Evolutionary conservation across 2,113 vertebrate species (phyloP).

Genomic region (Stictonetta naevosa): DNA sequence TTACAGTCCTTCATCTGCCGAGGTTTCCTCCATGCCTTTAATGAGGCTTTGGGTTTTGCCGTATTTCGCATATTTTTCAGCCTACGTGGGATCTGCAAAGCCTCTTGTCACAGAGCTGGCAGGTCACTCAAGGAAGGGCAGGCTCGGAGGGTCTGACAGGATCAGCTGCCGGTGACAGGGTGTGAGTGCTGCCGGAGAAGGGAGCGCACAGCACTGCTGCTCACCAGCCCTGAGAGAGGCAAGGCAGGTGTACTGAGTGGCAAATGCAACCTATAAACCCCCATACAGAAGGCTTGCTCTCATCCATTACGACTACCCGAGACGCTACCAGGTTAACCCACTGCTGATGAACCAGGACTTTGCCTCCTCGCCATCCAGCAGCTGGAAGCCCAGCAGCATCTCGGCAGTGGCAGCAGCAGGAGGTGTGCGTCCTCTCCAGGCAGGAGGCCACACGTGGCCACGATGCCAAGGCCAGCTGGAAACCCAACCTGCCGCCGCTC

Average conservation of each 20-base stretch:
- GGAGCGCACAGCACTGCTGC: accelerated
- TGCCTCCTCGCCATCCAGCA: neutral
- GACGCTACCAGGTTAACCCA: neutral
- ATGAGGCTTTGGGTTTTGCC: neutral
- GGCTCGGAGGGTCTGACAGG: neutral
- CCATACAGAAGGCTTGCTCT: neutral
- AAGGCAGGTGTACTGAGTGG: accelerated
- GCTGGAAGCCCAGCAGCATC: neutral
- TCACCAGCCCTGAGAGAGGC: neutral
- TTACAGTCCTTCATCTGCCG: neutral
- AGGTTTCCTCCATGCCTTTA: neutral
- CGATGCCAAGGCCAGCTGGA: neutral
- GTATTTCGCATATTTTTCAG: neutral
- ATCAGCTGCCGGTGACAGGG: accelerated
- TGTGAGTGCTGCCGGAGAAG: neutral
- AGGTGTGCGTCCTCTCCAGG: neutral
- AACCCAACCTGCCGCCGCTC: neutral
- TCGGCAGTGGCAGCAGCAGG: neutral
- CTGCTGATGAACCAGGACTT: neutral
- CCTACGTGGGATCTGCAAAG: neutral
- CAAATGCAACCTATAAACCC: neutral
- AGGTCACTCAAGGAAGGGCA: neutral
- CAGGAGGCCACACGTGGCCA: neutral
- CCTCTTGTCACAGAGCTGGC: accelerated
- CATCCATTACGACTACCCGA: accelerated